Evolutionary conservation across 92 coral and sea anemone genomes (phyloP).

Genomic region (Metridium senile): DNA sequence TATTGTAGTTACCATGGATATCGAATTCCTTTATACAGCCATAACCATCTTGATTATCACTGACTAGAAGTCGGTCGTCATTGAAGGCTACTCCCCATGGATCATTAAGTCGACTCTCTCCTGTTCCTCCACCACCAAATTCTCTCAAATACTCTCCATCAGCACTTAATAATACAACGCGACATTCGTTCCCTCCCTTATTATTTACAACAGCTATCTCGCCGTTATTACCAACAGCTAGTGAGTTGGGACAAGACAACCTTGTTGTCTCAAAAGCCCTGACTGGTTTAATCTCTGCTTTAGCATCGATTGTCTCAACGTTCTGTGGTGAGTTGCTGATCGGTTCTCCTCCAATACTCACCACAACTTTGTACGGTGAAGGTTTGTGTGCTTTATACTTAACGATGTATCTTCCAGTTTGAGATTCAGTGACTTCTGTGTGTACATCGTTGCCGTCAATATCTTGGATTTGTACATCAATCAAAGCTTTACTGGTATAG

Average conservation of each 20-base stretch:
- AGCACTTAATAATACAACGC: not conserved
- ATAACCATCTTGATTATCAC: too few relatives aligned
- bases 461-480: slow-evolving; percentile 10
- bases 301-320: not conserved
- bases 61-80: too few relatives aligned
- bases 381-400: not conserved
- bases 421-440: not conserved
- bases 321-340: slow-evolving; percentile 21
- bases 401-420: slow-evolving; percentile 7
- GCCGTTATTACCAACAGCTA: not conserved
- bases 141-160: too few relatives aligned
- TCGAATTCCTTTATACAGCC: too few relatives aligned
- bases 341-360: slow-evolving; percentile 13
- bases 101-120: too few relatives aligned
- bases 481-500: not conserved
- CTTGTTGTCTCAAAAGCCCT: not conserved
- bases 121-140: too few relatives aligned
- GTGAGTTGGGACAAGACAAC: not conserved
- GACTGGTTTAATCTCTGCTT: not conserved
- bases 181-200: too few relatives aligned
- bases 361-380: slow-evolving; percentile 5
- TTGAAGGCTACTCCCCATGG: too few relatives aligned
- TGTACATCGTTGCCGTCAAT: slow-evolving; percentile 9
- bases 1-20: too few relatives aligned
- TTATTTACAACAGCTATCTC: too few relatives aligned